These are phyloP conservation scores for Oncorhynchus nerka DNA, from an alignment of 2,113 vertebrate species.

Conservation along the genomic window DNA sequence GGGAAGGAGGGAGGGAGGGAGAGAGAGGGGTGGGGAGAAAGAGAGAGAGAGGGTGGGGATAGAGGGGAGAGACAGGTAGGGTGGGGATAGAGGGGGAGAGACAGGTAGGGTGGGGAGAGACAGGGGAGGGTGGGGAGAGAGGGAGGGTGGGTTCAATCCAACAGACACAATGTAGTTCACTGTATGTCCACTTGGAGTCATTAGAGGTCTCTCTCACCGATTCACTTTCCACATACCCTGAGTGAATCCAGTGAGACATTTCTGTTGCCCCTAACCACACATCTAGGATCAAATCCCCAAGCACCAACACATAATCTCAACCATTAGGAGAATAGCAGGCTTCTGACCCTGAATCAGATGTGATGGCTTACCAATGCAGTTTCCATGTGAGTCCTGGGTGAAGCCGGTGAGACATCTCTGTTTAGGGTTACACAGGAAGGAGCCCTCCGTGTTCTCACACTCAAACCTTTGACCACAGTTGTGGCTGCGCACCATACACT, in stretches of 20 bases:
- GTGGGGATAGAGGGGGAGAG: too few relatives aligned
- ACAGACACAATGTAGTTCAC: neutral
- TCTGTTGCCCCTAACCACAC: too few relatives aligned
- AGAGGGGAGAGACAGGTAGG: rapidly evolving
- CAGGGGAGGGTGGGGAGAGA: too few relatives aligned
- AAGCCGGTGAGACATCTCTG: constrained; percentile 87
- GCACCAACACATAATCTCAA: neutral
- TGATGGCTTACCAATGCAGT: constrained; percentile 82
- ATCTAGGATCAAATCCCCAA: too few relatives aligned
- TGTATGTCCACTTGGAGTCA: too few relatives aligned
- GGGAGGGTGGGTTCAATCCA: neutral
- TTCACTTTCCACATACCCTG: neutral
- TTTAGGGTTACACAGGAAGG: constrained; percentile 81
- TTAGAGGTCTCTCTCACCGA: too few relatives aligned
- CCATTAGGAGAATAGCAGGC: neutral
- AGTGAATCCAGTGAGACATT: neutral
- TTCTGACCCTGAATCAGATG: too few relatives aligned
- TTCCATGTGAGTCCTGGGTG: constrained; percentile 84
- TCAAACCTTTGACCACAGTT: constrained; percentile 75
- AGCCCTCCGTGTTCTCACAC: constrained; percentile 87
- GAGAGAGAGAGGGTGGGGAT: too few relatives aligned
- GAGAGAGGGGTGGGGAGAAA: too few relatives aligned
- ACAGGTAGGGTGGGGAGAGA: too few relatives aligned
- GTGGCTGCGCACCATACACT: constrained; percentile 58
- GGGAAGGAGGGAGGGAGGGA: too few relatives aligned